Conservation (phyloP, 2,888 invertebrate species). For the Rhaphigaster nebulosa region DNA sequence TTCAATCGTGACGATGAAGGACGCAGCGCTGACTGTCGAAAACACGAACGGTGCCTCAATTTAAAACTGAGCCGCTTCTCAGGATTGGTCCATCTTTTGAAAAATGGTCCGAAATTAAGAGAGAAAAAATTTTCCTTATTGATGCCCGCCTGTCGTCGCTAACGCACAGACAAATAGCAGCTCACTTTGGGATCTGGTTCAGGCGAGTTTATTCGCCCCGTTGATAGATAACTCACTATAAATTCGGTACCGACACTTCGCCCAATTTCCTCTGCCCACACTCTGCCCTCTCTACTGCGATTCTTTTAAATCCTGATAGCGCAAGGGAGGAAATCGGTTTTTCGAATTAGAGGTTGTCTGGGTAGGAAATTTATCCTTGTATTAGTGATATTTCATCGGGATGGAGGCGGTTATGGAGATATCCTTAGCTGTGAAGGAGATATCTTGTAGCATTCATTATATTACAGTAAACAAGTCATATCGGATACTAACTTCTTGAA, state of each 20-base stretch:
- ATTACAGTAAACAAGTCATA: background rate
- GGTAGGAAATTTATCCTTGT: background rate
- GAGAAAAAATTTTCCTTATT: slow-evolving; percentile 19
- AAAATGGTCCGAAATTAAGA: slow-evolving; percentile 42
- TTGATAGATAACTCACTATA: slow-evolving; percentile 11
- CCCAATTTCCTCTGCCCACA: slow-evolving; percentile 33
- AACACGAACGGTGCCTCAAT: slow-evolving; percentile 38
- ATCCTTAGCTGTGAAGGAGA: background rate
- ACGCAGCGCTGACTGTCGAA: slow-evolving; percentile 22
- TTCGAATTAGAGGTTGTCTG: slow-evolving; percentile 25
- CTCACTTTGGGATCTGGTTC: background rate
- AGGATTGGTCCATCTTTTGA: slow-evolving; percentile 33
- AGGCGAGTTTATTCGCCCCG: background rate
- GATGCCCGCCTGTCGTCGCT: slow-evolving; percentile 30
- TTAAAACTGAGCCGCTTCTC: slow-evolving; percentile 16
- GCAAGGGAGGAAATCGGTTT: slow-evolving; percentile 7
- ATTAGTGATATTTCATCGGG: background rate
- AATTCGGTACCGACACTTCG: background rate
- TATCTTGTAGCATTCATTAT: background rate
- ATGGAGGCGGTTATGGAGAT: background rate
- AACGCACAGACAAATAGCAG: background rate
- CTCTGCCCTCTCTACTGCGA: background rate
- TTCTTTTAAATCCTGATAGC: background rate
- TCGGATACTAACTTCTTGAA: background rate
- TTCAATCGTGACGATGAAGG: slow-evolving; percentile 1